phyloP scores from a whole-genome alignment of 2,113 vertebrate genomes.

The Spea bombifrons region DNA sequence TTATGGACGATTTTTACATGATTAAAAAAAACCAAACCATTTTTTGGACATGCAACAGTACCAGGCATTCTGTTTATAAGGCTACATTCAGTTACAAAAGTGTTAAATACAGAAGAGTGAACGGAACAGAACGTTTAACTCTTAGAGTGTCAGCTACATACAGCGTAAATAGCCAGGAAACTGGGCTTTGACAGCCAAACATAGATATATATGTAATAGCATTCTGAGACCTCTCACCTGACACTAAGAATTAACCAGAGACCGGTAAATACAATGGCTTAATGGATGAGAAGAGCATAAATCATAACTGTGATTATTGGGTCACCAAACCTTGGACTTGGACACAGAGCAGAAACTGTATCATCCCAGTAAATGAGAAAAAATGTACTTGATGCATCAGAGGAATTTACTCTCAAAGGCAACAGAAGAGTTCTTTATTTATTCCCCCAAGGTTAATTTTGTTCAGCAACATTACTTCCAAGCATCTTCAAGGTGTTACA shows the following conservation, averaged over 20 bases:
- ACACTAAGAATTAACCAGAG: conserved; percentile 59
- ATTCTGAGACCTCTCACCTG: too few species aligned
- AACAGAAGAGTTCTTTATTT: background rate
- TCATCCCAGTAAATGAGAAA: background rate
- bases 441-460: background rate
- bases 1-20: too few species aligned
- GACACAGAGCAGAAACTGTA: conserved; percentile 13
- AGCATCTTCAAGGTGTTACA: background rate
- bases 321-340: conserved; percentile 14
- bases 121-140: too few species aligned
- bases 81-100: too few species aligned
- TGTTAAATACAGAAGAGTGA: too few species aligned
- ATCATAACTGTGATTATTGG: conserved; percentile 44
- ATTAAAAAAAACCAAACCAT: too few species aligned
- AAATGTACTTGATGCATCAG: background rate
- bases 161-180: too few species aligned
- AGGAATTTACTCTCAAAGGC: background rate
- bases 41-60: too few species aligned
- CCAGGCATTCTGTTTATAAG: too few species aligned
- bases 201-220: too few species aligned
- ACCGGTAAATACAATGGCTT: conserved; percentile 56
- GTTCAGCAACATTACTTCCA: conserved; percentile 38
- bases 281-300: conserved; percentile 49
- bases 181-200: too few species aligned
- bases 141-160: too few species aligned